Percentiles rank a stretch among this genome's conserved stretches.
These are phyloP conservation scores for Varanus komodoensis DNA, from an alignment of 2,113 vertebrate genomes.

Conservation along the genomic window DNA sequence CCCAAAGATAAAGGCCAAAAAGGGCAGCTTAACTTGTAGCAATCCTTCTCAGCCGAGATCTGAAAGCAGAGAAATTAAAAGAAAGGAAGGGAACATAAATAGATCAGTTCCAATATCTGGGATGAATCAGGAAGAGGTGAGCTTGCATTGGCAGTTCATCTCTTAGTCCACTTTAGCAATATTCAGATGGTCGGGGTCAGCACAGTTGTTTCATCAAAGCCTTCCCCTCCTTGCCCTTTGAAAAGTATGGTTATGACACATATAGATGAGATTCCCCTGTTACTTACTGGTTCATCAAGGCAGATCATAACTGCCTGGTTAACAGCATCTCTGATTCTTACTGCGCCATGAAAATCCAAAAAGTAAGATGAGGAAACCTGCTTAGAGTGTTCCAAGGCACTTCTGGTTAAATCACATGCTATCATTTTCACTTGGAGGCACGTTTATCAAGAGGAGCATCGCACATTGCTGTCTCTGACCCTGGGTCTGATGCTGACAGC, in stretches of 20 bases:
- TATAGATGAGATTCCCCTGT: conserved; percentile 29
- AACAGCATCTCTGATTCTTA: conserved; percentile 66
- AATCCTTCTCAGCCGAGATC: neutral
- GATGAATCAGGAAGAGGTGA: neutral
- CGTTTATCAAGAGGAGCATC: neutral
- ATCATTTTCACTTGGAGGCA: conserved; percentile 12
- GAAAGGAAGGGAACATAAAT: neutral
- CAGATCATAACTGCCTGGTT: conserved; percentile 47
- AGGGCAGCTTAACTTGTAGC: neutral
- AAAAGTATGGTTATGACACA: neutral
- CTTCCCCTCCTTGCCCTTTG: neutral
- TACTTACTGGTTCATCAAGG: conserved; percentile 55
- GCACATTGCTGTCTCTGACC: neutral
- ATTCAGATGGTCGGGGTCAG: neutral
- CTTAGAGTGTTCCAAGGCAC: conserved; percentile 15
- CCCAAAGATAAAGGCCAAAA: neutral
- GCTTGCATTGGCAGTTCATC: neutral
- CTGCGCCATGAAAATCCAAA: conserved; percentile 20
- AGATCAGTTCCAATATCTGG: neutral
- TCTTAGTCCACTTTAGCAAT: neutral
- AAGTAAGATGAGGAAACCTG: neutral
- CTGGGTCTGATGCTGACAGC: neutral
- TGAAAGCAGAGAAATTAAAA: neutral
- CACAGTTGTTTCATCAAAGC: neutral
- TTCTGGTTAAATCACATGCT: conserved; percentile 5